phyloP scores from a whole-genome alignment of 64 coral and sea anemone species.

The Exaiptasia diaphana region DNA sequence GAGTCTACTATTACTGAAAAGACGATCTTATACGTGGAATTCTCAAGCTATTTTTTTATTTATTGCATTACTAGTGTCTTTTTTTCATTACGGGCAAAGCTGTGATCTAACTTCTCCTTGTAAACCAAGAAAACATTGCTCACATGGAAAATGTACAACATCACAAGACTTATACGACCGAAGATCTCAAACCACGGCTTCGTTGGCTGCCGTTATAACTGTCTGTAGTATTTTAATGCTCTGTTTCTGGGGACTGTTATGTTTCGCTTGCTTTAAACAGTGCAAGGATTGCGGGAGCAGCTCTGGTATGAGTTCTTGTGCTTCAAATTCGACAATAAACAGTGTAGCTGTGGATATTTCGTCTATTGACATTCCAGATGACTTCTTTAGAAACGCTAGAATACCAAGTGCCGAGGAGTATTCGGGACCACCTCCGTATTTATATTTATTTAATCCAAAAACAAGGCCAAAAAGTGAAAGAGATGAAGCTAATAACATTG shows the following conservation, averaged over 20 bases:
- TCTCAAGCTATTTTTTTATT: no score
- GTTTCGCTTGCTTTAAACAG: slow-evolving; percentile 15
- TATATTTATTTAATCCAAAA: not conserved
- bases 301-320: not conserved
- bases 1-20: no score
- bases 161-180: not conserved
- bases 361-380: slow-evolving; percentile 1
- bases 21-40: no score
- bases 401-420: not conserved
- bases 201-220: not conserved
- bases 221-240: not conserved
- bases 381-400: not conserved
- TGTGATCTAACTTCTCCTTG: no score
- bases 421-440: not conserved
- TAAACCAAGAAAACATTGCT: no score
- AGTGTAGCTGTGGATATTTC: not conserved
- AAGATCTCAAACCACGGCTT: not conserved
- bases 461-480: no score
- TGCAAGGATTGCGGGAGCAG: not conserved
- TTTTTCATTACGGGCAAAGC: no score
- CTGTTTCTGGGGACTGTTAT: not conserved
- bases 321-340: not conserved
- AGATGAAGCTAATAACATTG: no score
- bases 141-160: no score
- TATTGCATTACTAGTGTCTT: no score